Evolutionary conservation across 2,113 vertebrate genomes (phyloP).

Genomic region (Lophura nycthemera): DNA sequence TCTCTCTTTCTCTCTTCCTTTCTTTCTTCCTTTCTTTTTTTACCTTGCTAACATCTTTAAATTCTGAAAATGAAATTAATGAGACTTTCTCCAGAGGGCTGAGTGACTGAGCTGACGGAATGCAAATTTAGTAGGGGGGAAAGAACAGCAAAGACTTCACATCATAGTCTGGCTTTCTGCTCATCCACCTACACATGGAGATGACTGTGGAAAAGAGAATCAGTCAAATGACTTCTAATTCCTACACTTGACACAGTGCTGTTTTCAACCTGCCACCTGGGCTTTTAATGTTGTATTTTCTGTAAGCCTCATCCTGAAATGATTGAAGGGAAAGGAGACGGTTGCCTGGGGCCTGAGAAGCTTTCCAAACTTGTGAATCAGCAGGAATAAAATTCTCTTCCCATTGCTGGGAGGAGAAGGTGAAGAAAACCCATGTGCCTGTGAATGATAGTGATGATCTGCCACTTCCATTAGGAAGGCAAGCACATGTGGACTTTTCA

Average conservation of each 20-base stretch:
- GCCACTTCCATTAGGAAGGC: background rate
- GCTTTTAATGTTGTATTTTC: background rate
- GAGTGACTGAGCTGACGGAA: constrained; percentile 35
- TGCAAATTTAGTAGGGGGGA: constrained; percentile 23
- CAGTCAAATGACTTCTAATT: constrained; percentile 16
- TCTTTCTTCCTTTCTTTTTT: background rate
- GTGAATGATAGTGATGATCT: rapidly evolving
- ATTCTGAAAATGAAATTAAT: constrained; percentile 57
- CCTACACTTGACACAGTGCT: background rate
- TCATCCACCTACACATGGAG: constrained; percentile 55
- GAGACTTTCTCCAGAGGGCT: background rate
- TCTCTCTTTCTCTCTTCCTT: background rate
- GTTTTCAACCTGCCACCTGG: background rate
- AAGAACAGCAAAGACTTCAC: constrained; percentile 42
- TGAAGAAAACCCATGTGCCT: rapidly evolving
- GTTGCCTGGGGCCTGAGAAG: background rate
- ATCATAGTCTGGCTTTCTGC: constrained; percentile 6
- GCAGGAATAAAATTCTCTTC: background rate
- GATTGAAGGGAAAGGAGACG: background rate
- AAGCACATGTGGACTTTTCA: background rate
- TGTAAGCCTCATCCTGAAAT: rapidly evolving
- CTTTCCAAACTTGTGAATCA: background rate
- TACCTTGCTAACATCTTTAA: background rate
- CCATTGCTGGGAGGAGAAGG: background rate
- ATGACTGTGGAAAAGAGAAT: constrained; percentile 22